Conservation (phyloP, 2,888 invertebrate species). For the Drosophila silvestris region DNA sequence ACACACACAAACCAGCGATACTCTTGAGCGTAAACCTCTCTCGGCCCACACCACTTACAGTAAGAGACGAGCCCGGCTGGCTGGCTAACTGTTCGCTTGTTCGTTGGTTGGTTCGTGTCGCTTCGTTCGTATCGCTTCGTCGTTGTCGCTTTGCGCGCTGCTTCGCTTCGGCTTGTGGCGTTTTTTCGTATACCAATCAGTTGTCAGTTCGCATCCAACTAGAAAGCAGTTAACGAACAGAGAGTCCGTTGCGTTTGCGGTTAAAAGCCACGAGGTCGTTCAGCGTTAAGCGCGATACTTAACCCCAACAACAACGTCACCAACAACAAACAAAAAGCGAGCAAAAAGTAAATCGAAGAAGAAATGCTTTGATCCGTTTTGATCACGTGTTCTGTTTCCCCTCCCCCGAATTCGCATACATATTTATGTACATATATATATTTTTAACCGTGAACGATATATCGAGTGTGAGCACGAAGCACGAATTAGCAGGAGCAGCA, state of each 20-base stretch:
- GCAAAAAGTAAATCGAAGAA: neutral
- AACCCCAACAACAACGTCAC: conserved; percentile 61
- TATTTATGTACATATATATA: neutral
- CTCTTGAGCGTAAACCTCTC: conserved; percentile 45
- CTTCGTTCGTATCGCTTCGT: conserved; percentile 51
- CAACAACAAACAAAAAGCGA: conserved; percentile 5
- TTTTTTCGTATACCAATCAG: conserved; percentile 80
- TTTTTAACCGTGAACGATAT: conserved; percentile 18
- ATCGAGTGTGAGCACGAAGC: conserved; percentile 23
- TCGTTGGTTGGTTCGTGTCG: conserved; percentile 3
- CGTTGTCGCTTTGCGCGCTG: conserved; percentile 44
- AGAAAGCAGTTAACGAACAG: conserved; percentile 84
- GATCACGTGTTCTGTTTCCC: conserved; percentile 50
- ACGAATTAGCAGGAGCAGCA: neutral
- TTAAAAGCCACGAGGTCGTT: conserved; percentile 85
- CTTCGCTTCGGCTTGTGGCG: conserved; percentile 57
- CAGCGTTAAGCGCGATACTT: conserved; percentile 66
- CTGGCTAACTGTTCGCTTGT: conserved; percentile 1
- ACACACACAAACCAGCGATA: neutral
- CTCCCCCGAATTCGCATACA: conserved; percentile 4
- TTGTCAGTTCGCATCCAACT: conserved; percentile 86
- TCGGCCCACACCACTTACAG: conserved; percentile 21
- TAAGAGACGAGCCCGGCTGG: conserved; percentile 28
- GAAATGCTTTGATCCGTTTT: conserved; percentile 32
- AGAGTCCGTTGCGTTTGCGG: conserved; percentile 83